These are phyloP conservation scores for Chionoecetes opilio DNA, from an alignment of 1,140 invertebrate species.

Conservation along the genomic window DNA sequence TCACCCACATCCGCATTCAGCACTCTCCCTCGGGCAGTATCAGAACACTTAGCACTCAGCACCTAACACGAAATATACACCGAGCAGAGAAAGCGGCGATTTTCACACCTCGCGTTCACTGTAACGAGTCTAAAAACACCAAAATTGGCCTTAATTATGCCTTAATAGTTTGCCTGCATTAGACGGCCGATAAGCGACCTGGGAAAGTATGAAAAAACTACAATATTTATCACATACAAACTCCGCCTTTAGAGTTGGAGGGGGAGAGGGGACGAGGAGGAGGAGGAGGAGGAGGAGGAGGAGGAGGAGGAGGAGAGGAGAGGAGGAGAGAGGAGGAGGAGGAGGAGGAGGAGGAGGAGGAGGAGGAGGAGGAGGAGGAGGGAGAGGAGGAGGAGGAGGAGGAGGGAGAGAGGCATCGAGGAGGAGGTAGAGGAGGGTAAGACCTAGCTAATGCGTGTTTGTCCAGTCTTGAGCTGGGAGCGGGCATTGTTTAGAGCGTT, in stretches of 20 bases:
- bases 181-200: slow-evolving; percentile 58
- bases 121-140: not conserved
- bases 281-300: slow-evolving; percentile 28
- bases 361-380: not conserved
- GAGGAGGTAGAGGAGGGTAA: slow-evolving; percentile 36
- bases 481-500: slow-evolving; percentile 78
- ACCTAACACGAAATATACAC: not conserved
- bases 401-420: not conserved
- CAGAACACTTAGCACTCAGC: not conserved
- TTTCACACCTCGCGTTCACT: not conserved
- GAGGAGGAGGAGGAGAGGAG: not conserved
- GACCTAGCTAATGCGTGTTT: slow-evolving; percentile 77
- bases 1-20: too few relatives aligned
- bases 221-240: slow-evolving; percentile 50
- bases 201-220: slow-evolving; percentile 49
- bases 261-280: not conserved
- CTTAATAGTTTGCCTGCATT: slow-evolving; percentile 60
- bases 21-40: too few relatives aligned
- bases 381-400: not conserved
- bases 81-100: not conserved
- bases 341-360: not conserved
- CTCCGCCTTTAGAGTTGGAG: not conserved
- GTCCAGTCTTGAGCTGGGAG: slow-evolving; percentile 77
- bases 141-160: slow-evolving; percentile 43
- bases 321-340: not conserved